Percentiles rank a stretch among this genome's conserved stretches.
These are phyloP conservation scores for Candidula unifasciata DNA, from an alignment of 2,888 invertebrate genomes.

Conservation along the genomic window DNA sequence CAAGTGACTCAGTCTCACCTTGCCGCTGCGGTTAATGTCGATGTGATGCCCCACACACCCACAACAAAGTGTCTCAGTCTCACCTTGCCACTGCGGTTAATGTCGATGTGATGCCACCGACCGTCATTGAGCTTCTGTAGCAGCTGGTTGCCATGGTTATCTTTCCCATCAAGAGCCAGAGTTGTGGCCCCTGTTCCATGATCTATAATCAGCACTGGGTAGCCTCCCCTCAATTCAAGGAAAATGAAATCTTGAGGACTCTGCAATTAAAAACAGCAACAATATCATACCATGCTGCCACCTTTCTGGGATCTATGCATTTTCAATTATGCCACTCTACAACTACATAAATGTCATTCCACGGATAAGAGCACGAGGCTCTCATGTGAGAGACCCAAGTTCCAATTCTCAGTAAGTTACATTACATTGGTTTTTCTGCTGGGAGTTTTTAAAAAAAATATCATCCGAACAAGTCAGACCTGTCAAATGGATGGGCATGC, in stretches of 20 bases:
- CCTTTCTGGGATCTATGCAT: background rate
- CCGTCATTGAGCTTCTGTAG: slow-evolving; percentile 88
- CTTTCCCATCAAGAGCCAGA: slow-evolving; percentile 83
- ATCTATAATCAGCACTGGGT: slow-evolving; percentile 92
- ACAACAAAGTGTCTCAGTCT: background rate
- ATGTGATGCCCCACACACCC: slow-evolving; percentile 99
- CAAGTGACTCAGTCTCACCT: slow-evolving; percentile 60
- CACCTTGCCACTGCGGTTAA: slow-evolving; percentile 82
- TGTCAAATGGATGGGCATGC: too few relatives aligned
- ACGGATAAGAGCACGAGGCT: too few relatives aligned
- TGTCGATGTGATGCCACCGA: slow-evolving; percentile 97
- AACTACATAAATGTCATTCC: too few relatives aligned
- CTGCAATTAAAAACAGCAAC: slow-evolving; percentile 11
- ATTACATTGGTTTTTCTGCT: too few relatives aligned
- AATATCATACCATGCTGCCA: background rate
- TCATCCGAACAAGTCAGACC: too few relatives aligned
- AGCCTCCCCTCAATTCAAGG: slow-evolving; percentile 93
- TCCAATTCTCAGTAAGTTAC: too few relatives aligned
- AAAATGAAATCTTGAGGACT: slow-evolving; percentile 89
- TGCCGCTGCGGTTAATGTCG: slow-evolving; percentile 85
- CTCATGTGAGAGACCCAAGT: too few relatives aligned
- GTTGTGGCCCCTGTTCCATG: slow-evolving; percentile 92
- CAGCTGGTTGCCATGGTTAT: slow-evolving; percentile 60
- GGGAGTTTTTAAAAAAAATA: too few relatives aligned
- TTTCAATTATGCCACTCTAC: background rate